These are phyloP conservation scores for Pluvianellus socialis DNA, from an alignment of 2,113 vertebrate genomes.

Conservation along the genomic window DNA sequence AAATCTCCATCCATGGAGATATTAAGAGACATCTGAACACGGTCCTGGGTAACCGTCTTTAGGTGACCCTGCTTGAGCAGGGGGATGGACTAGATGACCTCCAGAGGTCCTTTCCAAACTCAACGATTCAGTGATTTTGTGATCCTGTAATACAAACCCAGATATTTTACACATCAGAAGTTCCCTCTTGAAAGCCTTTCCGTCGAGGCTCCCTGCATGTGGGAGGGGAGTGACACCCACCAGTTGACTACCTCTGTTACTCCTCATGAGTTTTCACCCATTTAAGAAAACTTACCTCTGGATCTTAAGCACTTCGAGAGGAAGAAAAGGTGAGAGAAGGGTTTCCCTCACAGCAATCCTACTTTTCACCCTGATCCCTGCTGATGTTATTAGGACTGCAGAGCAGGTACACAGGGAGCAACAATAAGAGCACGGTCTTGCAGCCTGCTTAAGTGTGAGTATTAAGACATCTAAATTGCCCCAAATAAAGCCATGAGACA, in stretches of 20 bases:
- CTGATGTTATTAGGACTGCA: background rate
- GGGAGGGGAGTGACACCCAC: background rate
- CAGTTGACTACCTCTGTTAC: background rate
- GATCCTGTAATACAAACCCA: constrained; percentile 58
- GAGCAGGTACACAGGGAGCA: background rate
- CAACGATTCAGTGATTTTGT: constrained; percentile 32
- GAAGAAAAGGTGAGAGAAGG: background rate
- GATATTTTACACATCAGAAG: background rate
- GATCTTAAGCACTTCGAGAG: background rate
- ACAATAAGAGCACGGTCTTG: background rate
- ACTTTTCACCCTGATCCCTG: background rate
- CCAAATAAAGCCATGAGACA: background rate
- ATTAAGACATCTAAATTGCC: background rate
- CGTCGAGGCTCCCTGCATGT: background rate
- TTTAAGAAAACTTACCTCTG: constrained; percentile 29
- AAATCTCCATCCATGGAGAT: constrained; percentile 11
- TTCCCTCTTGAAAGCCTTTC: background rate
- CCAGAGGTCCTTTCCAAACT: constrained; percentile 40
- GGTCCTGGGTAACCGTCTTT: background rate
- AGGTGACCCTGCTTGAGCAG: constrained; percentile 7
- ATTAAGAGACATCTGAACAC: constrained; percentile 6
- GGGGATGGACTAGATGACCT: background rate
- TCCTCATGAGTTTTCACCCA: background rate
- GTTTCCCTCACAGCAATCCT: background rate
- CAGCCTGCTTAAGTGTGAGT: background rate